Evolutionary conservation across 2,888 invertebrate species (phyloP), one percentile per base, ranked within the genome.

Genomic region (Anarsia innoxiella): DNA sequence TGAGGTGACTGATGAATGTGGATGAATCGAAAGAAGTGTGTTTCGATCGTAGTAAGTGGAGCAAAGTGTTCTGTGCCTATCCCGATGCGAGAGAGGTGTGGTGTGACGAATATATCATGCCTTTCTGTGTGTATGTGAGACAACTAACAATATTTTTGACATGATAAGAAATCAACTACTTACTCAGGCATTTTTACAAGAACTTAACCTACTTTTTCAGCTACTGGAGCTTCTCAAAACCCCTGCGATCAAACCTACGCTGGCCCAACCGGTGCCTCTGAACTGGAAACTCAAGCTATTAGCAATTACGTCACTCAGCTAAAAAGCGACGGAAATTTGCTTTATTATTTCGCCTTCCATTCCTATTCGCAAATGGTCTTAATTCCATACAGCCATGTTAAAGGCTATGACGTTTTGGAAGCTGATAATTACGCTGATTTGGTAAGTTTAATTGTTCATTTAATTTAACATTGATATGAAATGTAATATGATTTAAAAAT

Each of bases 261-360:
- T 15, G 89, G 89, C 2, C 61, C 77, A 0, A 29, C 44, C 1
- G 62, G 83, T 1, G 80, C 82, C 41, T 88, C 88, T 3, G 88
- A 89, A 48, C 63, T 65, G 0, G 88, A 88, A 57, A 71, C 86
- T 0, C 60, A 60, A 36, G 71, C 78, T 1, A 58, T 85, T 15
- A 49, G 63, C 1, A 54, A 54, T 15, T 76, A 76, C 54, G 70
- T 86, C 1, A 36, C 51, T 0, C 51, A 42, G 2, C 38, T 75
- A 13, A 62, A 62, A 23, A 38, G 34, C 0, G 43, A 49, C 10
- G 57, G 65, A 12, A 63, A 69, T 29, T 26, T 78, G 23, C 51
- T 78, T 11, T 76, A 84, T 39, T 88, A 87, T 52, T 60, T 88
- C 12, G 79, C 86, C 1, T 75, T 88, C 53, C 88, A 88, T 57